phyloP scores from a whole-genome alignment of 2,888 invertebrate genomes.

The Sericinus montela region DNA sequence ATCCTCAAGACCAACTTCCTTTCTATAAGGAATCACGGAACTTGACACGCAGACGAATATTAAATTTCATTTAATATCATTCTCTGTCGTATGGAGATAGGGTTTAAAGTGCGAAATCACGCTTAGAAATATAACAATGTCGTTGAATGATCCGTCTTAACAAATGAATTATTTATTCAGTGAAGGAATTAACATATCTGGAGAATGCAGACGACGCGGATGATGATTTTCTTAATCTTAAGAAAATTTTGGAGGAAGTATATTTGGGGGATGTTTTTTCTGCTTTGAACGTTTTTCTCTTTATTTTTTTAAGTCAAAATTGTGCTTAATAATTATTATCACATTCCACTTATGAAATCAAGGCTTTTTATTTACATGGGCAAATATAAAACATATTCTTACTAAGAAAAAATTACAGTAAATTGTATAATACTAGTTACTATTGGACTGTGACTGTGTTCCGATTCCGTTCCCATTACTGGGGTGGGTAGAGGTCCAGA shows the following conservation, averaged over 20 bases:
- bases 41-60: constrained; percentile 19
- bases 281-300: no score
- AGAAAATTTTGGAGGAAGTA: constrained; percentile 4
- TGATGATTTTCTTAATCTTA: neutral
- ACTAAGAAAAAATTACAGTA: no score
- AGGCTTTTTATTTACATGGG: no score
- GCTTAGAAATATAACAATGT: constrained; percentile 43
- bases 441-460: no score
- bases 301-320: no score
- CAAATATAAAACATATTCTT: no score
- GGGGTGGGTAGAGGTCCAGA: no score
- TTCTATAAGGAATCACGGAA: constrained; percentile 4
- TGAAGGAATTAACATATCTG: constrained; percentile 73
- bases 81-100: constrained; percentile 32
- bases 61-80: constrained; percentile 25
- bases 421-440: no score
- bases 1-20: constrained; percentile 9
- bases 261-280: neutral
- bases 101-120: constrained; percentile 19
- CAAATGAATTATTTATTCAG: constrained; percentile 76
- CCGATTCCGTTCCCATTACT: no score
- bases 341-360: no score
- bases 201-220: constrained; percentile 38
- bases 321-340: no score
- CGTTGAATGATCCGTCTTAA: constrained; percentile 64